Evolutionary conservation across 92 coral and sea anemone genomes (phyloP).

Genomic region (Parazoanthus swiftii): DNA sequence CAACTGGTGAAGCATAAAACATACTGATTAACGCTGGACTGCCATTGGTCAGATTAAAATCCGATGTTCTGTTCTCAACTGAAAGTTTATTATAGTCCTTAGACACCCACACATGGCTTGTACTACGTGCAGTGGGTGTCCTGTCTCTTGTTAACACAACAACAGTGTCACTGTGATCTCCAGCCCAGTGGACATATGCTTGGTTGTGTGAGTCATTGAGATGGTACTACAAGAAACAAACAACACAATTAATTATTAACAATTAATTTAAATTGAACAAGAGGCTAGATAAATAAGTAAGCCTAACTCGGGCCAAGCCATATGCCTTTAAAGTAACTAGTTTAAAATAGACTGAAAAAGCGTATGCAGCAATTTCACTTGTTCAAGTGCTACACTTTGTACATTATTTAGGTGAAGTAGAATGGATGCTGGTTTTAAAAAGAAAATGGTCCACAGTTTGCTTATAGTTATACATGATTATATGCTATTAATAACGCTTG

Average conservation of each 20-base stretch:
- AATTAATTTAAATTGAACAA: neutral
- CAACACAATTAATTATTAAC: neutral
- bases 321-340: no score
- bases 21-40: conserved; percentile 54
- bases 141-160: conserved; percentile 78
- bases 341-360: no score
- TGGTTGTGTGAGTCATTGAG: conserved; percentile 79
- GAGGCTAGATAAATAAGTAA: neutral
- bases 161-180: conserved; percentile 83
- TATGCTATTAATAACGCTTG: no score
- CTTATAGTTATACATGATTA: no score
- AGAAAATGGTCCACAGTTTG: no score
- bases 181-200: conserved; percentile 96
- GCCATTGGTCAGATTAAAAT: conserved; percentile 50
- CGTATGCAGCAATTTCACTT: no score
- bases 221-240: conserved; percentile 59
- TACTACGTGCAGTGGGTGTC: conserved; percentile 48
- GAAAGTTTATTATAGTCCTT: conserved; percentile 67
- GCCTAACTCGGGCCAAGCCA: no score
- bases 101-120: conserved; percentile 91
- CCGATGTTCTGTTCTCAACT: conserved; percentile 61
- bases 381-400: no score
- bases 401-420: no score
- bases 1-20: conserved; percentile 81
- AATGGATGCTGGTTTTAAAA: no score